Percentiles rank a stretch among this genome's conserved stretches.
These are phyloP conservation scores for Lochmaea capreae DNA, from an alignment of 2,888 invertebrate species.

Conservation along the genomic window DNA sequence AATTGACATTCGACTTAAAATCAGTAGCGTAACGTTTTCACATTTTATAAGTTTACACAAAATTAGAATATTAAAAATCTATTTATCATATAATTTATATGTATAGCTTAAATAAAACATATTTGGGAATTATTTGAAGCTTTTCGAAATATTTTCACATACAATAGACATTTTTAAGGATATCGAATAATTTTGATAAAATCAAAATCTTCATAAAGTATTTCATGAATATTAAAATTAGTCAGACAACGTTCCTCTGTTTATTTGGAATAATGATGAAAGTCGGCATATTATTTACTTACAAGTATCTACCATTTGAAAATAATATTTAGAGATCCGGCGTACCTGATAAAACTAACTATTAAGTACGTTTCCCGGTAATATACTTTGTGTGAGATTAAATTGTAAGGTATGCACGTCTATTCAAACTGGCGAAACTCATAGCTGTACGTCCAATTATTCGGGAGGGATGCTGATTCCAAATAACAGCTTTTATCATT, in stretches of 20 bases:
- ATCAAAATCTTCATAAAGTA: no score
- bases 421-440: background rate
- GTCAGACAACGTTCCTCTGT: background rate
- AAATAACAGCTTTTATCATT: background rate
- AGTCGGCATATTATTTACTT: constrained; percentile 7
- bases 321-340: background rate
- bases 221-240: background rate
- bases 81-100: no score
- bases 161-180: no score
- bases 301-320: background rate
- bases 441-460: background rate
- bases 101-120: no score
- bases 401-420: background rate
- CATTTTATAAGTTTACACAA: no score
- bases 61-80: no score
- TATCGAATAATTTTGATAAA: no score
- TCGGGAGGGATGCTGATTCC: background rate
- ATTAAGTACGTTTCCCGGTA: background rate
- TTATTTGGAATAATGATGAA: constrained; percentile 3
- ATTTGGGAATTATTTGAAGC: no score
- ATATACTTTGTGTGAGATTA: background rate
- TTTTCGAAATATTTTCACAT: no score
- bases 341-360: background rate
- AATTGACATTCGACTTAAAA: no score
- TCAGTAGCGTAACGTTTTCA: no score